These are phyloP conservation scores for Sternotherus odoratus DNA, from an alignment of 2,797 vertebrate genomes.

Conservation along the genomic window DNA sequence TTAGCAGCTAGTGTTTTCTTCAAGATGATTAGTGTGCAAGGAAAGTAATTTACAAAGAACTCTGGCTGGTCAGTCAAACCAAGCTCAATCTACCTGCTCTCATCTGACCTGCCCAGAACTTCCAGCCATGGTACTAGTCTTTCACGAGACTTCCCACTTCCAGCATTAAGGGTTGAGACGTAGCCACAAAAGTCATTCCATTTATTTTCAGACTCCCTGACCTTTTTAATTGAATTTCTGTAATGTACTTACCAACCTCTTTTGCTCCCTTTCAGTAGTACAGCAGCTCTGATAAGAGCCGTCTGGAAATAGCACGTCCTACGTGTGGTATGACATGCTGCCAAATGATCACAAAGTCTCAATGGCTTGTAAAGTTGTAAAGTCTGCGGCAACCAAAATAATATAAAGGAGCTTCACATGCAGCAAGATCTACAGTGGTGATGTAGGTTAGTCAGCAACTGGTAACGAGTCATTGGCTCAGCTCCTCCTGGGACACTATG, in stretches of 20 bases:
- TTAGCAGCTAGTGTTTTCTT: conserved; percentile 81
- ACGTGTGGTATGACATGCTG: conserved; percentile 61
- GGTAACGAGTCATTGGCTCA: conserved; percentile 78
- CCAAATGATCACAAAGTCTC: conserved; percentile 73
- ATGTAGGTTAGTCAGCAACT: conserved; percentile 80
- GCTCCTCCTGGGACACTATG: conserved; percentile 80
- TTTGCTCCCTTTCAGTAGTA: conserved; percentile 82
- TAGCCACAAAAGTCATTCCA: conserved; percentile 66
- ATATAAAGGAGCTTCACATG: conserved; percentile 75
- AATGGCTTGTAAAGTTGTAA: conserved; percentile 75
- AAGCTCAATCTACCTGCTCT: conserved; percentile 53
- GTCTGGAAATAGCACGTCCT: conserved; percentile 76
- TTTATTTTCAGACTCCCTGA: conserved; percentile 67
- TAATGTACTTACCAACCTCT: conserved; percentile 65
- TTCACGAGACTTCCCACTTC: conserved; percentile 46
- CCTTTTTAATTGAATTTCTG: conserved; percentile 43
- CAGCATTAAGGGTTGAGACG: conserved; percentile 51
- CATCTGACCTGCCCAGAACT: background rate
- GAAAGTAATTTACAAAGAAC: conserved; percentile 75
- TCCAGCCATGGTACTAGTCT: conserved; percentile 44
- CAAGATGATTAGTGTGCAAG: conserved; percentile 76
- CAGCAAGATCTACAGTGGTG: conserved; percentile 81
- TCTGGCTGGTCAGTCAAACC: conserved; percentile 71
- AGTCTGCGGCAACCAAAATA: conserved; percentile 79
- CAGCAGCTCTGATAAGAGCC: conserved; percentile 74